phyloP scores from a whole-genome alignment of 2,888 invertebrate genomes.

The Serripes groenlandicus region DNA sequence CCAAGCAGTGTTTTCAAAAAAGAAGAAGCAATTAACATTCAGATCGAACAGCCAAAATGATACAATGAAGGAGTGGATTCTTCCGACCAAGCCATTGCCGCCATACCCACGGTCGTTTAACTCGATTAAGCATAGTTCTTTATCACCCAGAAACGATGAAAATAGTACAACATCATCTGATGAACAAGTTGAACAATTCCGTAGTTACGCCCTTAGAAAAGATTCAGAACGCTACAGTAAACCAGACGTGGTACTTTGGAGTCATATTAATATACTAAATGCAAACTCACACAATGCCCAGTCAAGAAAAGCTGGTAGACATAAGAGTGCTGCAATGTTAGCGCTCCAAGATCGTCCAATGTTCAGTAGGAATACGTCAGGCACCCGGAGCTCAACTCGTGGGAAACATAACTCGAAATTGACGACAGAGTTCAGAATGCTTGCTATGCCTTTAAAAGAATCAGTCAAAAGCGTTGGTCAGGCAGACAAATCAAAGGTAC shows the following conservation, averaged over 20 bases:
- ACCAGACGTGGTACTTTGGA: slow-evolving; percentile 39
- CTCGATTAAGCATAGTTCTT: neutral
- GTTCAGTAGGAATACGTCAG: no score
- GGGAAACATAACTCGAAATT: no score
- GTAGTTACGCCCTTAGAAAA: neutral
- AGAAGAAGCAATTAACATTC: neutral
- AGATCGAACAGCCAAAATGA: neutral
- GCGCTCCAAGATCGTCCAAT: no score
- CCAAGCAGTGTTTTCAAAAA: neutral
- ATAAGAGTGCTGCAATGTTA: no score
- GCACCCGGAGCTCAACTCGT: no score
- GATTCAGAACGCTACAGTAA: slow-evolving; percentile 14
- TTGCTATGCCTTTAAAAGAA: no score
- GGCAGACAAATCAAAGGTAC: no score
- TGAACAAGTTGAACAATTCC: neutral
- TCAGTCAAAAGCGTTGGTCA: no score
- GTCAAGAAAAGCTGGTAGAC: no score
- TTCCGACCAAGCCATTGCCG: neutral
- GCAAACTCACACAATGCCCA: no score
- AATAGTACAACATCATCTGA: neutral
- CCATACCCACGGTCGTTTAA: neutral
- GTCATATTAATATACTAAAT: slow-evolving; percentile 1
- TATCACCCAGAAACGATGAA: neutral
- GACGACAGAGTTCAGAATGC: no score
- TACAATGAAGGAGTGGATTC: neutral